These are phyloP conservation scores for Caenorhabditis sp. DNA, from an alignment of 2,888 invertebrate species.

Conservation along the genomic window DNA sequence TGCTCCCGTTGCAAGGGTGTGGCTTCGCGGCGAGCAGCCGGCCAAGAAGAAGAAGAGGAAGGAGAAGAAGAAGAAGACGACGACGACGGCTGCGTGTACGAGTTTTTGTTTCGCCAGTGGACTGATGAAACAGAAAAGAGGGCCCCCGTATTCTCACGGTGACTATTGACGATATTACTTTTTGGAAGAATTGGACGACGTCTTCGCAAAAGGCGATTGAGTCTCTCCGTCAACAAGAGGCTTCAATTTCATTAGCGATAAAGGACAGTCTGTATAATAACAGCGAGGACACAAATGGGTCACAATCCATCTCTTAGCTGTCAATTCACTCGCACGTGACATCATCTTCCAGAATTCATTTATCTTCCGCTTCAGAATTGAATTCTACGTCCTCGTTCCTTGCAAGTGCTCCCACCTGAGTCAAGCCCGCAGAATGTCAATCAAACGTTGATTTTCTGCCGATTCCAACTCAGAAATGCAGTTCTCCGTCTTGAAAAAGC, in stretches of 20 bases:
- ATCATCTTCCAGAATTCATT: conserved; percentile 11
- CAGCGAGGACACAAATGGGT: conserved; percentile 22
- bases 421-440: conserved; percentile 2
- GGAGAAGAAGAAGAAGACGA: neutral
- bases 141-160: conserved; percentile 37
- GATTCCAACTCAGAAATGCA: conserved; percentile 6
- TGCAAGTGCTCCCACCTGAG: neutral
- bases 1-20: conserved; percentile 39
- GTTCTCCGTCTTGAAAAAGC: neutral
- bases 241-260: conserved; percentile 53
- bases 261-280: conserved; percentile 33
- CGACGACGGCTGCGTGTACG: conserved; percentile 28
- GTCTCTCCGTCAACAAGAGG: conserved; percentile 40
- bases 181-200: neutral
- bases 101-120: conserved; percentile 38
- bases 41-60: conserved; percentile 9
- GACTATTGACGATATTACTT: conserved; percentile 52
- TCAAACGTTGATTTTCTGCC: neutral
- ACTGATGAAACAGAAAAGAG: conserved; percentile 39
- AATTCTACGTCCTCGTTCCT: no score
- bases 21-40: conserved; percentile 36
- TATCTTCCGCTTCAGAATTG: no score
- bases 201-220: conserved; percentile 1
- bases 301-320: neutral
- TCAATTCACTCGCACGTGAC: conserved; percentile 2